Conservation (phyloP, 2,888 invertebrate species). For the Allophyes oxyacanthae region DNA sequence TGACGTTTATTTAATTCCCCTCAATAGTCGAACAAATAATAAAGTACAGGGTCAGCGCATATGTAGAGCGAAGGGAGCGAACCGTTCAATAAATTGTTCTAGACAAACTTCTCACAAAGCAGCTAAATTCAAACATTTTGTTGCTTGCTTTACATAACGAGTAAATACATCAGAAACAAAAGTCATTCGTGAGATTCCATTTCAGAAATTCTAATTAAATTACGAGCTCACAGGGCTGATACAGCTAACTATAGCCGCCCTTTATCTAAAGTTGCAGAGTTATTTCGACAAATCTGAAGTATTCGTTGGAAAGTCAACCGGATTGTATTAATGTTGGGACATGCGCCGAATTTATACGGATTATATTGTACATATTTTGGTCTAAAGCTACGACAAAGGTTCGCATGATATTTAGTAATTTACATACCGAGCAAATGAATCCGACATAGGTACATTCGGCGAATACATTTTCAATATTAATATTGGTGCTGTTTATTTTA, state of each 20-base stretch:
- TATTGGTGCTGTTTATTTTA: slow-evolving; percentile 23
- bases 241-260: slow-evolving; percentile 73
- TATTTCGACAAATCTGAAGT: slow-evolving; percentile 80
- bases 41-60: slow-evolving; percentile 65
- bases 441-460: slow-evolving; percentile 5
- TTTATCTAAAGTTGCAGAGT: slow-evolving; percentile 79
- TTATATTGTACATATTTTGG: slow-evolving; percentile 65
- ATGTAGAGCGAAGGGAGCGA: slow-evolving; percentile 48
- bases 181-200: slow-evolving; percentile 80
- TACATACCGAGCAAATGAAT: slow-evolving; percentile 35
- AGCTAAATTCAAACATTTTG: slow-evolving; percentile 59
- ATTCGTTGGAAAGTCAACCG: slow-evolving; percentile 73
- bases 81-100: slow-evolving; percentile 65
- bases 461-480: slow-evolving; percentile 13
- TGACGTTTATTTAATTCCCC: slow-evolving; percentile 68
- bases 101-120: slow-evolving; percentile 61
- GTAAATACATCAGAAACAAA: slow-evolving; percentile 74
- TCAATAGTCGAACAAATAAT: slow-evolving; percentile 64
- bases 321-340: slow-evolving; percentile 65
- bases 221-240: slow-evolving; percentile 69
- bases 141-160: slow-evolving; percentile 65
- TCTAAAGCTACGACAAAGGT: slow-evolving; percentile 47
- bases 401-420: slow-evolving; percentile 47
- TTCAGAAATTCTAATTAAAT: slow-evolving; percentile 83
- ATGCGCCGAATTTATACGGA: slow-evolving; percentile 66